These are phyloP conservation scores for Macroglossus sobrinus DNA, from an alignment of 2,113 vertebrate species.

Conservation along the genomic window DNA sequence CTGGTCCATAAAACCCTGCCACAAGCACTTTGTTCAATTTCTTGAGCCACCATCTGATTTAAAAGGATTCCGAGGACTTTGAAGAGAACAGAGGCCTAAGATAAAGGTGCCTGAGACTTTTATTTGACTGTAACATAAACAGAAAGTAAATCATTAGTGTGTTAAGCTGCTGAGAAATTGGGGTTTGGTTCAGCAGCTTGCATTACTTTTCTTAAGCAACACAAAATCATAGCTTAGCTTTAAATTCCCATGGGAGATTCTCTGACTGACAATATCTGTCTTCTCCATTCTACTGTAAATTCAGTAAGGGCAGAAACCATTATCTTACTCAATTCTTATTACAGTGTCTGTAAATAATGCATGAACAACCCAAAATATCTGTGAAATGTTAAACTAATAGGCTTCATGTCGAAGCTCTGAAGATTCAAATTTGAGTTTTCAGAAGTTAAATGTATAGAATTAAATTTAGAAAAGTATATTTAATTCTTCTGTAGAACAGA, in stretches of 20 bases:
- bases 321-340: constrained; percentile 20
- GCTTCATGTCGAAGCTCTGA: constrained; percentile 1
- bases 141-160: neutral
- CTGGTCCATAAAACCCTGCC: neutral
- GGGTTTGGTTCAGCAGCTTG: neutral
- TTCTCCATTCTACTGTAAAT: neutral
- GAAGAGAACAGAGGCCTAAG: neutral
- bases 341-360: neutral
- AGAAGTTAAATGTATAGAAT: neutral
- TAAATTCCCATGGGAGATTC: neutral
- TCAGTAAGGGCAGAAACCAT: neutral
- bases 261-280: neutral
- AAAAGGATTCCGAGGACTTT: neutral
- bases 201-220: neutral
- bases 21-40: neutral
- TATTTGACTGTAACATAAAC: neutral
- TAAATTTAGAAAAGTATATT: constrained; percentile 17
- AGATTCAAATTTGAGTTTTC: constrained; percentile 37
- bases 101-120: neutral
- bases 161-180: neutral
- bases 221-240: neutral
- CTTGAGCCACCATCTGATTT: neutral
- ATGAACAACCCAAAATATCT: neutral
- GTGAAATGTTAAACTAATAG: neutral
- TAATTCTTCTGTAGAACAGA: neutral